A percentile compares a stretch with the other conserved stretches of the same genome.
phyloP scores from a whole-genome alignment of 2,797 vertebrate species.

The Zalophus californianus region DNA sequence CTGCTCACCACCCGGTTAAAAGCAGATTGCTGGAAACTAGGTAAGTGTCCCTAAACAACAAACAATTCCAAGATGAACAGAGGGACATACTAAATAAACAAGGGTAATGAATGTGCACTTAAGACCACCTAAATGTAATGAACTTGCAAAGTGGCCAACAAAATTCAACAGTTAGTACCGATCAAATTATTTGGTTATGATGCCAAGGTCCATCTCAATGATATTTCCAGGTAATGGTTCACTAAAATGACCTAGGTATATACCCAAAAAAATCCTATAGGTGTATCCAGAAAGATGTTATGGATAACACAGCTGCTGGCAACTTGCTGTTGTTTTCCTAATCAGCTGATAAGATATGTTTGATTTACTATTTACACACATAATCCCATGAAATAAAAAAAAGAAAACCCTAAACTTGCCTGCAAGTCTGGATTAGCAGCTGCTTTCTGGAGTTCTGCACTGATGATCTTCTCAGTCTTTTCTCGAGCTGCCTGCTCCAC shows the following conservation, averaged over 20 bases:
- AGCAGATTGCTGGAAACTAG: constrained; percentile 97
- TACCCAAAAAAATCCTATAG: background rate
- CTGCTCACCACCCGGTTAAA: constrained; percentile 93
- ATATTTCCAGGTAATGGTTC: constrained; percentile 35
- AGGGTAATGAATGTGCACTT: background rate
- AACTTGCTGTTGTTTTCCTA: constrained; percentile 36
- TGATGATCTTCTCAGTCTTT: constrained; percentile 99
- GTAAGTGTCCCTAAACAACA: constrained; percentile 94
- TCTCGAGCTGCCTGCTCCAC: constrained; percentile 98
- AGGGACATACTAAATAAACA: constrained; percentile 22
- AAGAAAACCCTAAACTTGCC: constrained; percentile 86
- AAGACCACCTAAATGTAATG: constrained; percentile 4
- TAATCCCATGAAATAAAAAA: background rate
- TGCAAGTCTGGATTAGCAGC: constrained; percentile 98
- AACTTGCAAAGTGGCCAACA: background rate
- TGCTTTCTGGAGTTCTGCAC: constrained; percentile 98
- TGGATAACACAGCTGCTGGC: background rate
- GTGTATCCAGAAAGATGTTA: background rate
- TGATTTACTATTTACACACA: constrained; percentile 18
- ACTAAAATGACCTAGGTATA: constrained; percentile 21
- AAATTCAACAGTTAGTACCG: constrained; percentile 9
- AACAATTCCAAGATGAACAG: constrained; percentile 46
- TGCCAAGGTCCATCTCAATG: background rate
- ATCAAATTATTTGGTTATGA: constrained; percentile 18
- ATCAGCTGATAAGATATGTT: background rate